Base-by-base conservation (phyloP, 2,797 vertebrate genomes). In the Cottoperca gobio region DNA sequence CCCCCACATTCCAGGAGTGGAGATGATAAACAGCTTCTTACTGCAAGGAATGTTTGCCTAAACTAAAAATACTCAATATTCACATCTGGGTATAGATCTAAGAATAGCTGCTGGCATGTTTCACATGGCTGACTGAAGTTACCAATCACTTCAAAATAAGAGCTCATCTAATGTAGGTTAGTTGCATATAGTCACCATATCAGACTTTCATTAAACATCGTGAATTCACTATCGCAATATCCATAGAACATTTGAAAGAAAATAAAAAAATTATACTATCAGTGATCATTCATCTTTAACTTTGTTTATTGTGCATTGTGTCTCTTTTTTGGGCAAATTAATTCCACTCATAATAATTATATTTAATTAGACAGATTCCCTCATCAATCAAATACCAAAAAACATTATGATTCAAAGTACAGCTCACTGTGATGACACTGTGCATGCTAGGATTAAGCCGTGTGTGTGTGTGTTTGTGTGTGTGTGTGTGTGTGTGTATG, bases 1-100 rank as follows among this genome's bases (percentile, higher is more conserved):
- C 45, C 52, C 23, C 74, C 55, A 31, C 74, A 82, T 78, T 83
- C 86, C 81, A 72, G 13, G 19, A 62, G 71, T 10, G 19, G 59
- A 80, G 50, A 84, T 37, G 46, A 57, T 35, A 24, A 86, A 78
- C 64, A 60, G 63, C 52, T 28, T 70, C 67, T 57, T 50, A 5
- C 53, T 40, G 52, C 60, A 76, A 61, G 43, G 53, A 72, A 70
- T 50, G 68, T 73, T 70, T 70, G 26, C 43, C 60, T 73, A 74
- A 11, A 48, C 67, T 63, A 60, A 76, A 76, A 72, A 74, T 64
- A 86, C 35, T 42, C 43, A 10, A 8, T 28, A 49, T 31, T 42
- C 39, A 70, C 77, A 68, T 70, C 55, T 72, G 71, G 35, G 17
- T 49, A 28, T 19, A 31, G 42, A 57, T 54, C 63, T 66, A 64